Evolutionary conservation across 2,113 vertebrate genomes (phyloP), one percentile per base, ranked within the genome.

Genomic region (Heterochromis multidens): DNA sequence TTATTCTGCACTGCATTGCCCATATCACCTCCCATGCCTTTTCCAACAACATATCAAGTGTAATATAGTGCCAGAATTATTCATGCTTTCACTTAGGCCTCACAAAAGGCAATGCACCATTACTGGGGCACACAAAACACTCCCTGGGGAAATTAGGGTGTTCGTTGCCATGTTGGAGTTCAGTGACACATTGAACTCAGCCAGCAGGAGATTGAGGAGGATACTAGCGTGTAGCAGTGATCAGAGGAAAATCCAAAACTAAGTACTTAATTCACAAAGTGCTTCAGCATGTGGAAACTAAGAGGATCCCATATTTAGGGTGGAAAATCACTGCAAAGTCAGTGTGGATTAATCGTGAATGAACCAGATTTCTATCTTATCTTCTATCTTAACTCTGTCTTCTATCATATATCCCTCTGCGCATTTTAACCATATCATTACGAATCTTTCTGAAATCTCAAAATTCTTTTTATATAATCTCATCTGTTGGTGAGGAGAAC

Each of bases 61-160:
- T 43, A 58, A 81, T 80, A 81, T 37, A 43, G 25, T 72, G 59
- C 43, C 54, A 60, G 63, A 89, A 80, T 88, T 83, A 89, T 88
- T 90, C 85, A 70, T 81, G 58, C 57, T 63, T 81, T 80, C 78
- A 82, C 46, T 43, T 76, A 70, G 82, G 70, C 72, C 25, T 86
- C 31, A 40, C 49, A 87, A 91, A 85, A 80, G 77, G 87, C 29
- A 89, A 79, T 49, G 62, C 19, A 40, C 43, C 46, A n/a, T 86
- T 83, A 74, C 43, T 65, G 46, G 76, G 58, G 54, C 78, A 70
- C 77, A 80, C 37, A 37, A 84, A 84, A 65, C 33, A 27, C n/a
- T 82, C 88, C 85, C 81, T 19, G 25, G 87, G 88, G 85, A 87
- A 89, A 92, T 91, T 78, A 88, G 43, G 40, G 46, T 72, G 81